Conservation (phyloP, 2,113 vertebrate species). For the Semnornis frantzii region DNA sequence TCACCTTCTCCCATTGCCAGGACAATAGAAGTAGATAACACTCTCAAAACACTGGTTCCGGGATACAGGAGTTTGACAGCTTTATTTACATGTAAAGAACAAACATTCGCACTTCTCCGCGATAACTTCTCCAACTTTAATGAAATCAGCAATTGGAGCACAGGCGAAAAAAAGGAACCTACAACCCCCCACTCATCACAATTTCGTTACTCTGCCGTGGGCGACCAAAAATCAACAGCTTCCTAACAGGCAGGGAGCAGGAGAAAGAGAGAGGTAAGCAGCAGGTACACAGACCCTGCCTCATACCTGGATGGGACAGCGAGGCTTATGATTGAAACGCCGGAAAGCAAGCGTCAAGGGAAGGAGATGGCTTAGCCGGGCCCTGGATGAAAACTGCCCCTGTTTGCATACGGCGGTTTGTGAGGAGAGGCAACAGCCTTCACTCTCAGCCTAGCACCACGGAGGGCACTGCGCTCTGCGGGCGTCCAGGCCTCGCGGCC, state of each 20-base stretch:
- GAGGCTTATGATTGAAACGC: too few relatives aligned
- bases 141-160: rapidly evolving
- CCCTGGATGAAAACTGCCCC: rapidly evolving
- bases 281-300: background rate
- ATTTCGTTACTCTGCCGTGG: rapidly evolving
- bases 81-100: background rate
- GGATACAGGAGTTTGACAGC: background rate
- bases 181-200: background rate
- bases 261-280: background rate
- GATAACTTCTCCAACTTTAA: background rate
- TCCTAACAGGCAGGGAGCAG: rapidly evolving
- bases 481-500: background rate
- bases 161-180: too few relatives aligned
- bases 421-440: rapidly evolving
- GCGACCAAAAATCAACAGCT: background rate
- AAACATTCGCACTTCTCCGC: background rate
- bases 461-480: rapidly evolving
- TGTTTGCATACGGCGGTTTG: rapidly evolving
- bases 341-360: rapidly evolving
- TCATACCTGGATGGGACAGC: background rate
- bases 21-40: background rate
- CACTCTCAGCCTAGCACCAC: rapidly evolving
- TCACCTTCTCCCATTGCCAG: background rate
- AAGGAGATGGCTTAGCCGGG: rapidly evolving
- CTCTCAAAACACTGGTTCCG: background rate